Evolutionary conservation across 2,113 vertebrate species (phyloP).

Genomic region (Panthera leo): DNA sequence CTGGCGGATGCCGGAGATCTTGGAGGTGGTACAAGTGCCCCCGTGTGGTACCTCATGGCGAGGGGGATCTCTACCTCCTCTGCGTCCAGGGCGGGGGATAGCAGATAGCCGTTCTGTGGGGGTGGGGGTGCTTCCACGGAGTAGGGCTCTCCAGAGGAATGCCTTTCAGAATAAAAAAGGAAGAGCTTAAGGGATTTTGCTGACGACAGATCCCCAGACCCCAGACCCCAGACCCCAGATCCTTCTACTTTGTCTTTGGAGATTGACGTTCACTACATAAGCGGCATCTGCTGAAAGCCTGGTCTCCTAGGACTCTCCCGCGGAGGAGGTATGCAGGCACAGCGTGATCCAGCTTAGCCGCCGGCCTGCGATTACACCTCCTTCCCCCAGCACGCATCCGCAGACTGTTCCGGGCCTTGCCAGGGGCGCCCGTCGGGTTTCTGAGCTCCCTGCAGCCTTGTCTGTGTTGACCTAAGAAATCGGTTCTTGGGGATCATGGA

Average conservation of each 20-base stretch:
- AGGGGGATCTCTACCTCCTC: background rate
- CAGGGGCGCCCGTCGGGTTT: no score
- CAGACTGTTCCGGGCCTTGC: background rate
- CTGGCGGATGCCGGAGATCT: background rate
- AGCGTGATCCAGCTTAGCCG: background rate
- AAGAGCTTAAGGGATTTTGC: background rate
- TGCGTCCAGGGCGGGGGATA: fast-evolving
- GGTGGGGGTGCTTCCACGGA: no score
- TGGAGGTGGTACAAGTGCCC: background rate
- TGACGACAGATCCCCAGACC: no score
- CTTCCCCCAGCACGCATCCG: background rate
- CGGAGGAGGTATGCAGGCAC: background rate
- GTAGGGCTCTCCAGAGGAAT: background rate
- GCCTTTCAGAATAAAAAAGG: background rate
- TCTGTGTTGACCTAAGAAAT: background rate
- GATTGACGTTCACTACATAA: background rate
- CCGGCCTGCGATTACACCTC: background rate
- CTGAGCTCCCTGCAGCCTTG: background rate
- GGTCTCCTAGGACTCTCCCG: background rate
- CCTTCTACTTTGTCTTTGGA: background rate
- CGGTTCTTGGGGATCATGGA: background rate
- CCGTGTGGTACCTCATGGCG: fast-evolving
- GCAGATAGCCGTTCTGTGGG: fast-evolving
- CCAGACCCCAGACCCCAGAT: background rate
- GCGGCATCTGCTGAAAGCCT: background rate